Evolutionary conservation across 2,113 vertebrate species (phyloP).

Genomic region (Onychostruthus taczanowskii): DNA sequence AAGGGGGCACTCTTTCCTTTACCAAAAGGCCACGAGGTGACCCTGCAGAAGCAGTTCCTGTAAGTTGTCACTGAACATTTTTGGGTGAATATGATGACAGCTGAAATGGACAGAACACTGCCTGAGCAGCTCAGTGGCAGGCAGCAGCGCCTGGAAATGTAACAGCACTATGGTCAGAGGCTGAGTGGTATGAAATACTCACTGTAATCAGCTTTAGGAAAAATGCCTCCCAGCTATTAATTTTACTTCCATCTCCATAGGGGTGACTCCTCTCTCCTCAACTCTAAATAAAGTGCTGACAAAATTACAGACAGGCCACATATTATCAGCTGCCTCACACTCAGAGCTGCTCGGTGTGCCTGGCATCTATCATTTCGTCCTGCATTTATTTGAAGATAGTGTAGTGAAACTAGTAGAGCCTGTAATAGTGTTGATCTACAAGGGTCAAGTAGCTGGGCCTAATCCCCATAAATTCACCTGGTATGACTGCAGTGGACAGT

Average conservation of each 20-base stretch:
- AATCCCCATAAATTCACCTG: not conserved
- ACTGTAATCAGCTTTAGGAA: not conserved
- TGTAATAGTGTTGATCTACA: not conserved
- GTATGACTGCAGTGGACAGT: not conserved
- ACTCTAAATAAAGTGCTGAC: not conserved
- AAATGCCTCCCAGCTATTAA: not conserved
- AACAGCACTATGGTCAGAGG: not conserved
- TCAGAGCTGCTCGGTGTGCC: not conserved
- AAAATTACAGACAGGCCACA: not conserved
- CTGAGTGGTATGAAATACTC: not conserved
- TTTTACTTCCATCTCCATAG: not conserved
- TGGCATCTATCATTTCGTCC: not conserved
- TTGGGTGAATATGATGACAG: not conserved
- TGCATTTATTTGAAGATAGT: not conserved
- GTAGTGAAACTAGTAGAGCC: not conserved
- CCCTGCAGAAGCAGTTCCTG: not conserved
- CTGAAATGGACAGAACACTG: not conserved
- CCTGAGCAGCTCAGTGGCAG: not conserved
- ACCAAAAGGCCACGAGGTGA: constrained; percentile 2
- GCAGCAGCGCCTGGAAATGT: not conserved
- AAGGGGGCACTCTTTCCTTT: constrained; percentile 8
- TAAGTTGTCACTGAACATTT: not conserved
- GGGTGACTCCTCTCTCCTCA: not conserved
- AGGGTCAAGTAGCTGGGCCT: not conserved
- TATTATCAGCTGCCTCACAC: not conserved